Evolutionary conservation across 1,140 invertebrate genomes (phyloP), one percentile per base, ranked within the genome.

Genomic region (Pachypsylla venusta): DNA sequence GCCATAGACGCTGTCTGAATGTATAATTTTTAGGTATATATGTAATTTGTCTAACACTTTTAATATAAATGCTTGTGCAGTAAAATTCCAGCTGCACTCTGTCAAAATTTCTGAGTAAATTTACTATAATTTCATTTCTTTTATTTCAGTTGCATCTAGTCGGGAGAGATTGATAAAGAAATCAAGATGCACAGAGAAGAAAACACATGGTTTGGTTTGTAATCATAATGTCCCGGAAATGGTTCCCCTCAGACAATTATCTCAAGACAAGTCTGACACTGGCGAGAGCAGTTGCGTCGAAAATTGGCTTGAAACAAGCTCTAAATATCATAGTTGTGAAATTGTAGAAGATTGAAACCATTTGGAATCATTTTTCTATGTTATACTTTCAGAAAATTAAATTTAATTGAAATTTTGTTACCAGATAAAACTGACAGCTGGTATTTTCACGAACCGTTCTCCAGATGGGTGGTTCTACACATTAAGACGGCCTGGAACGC

Each of bases 321-420:
- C 81, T 39, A 84, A 84, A 67, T 85, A 83, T 65, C 81, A 84
- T 67, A 83, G 77, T 65, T 83, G 81, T 61, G 82, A 85, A 68
- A 74, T 82, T 12, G 80, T 82, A 0, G 80, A 81, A 65, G 79
- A 76, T 48, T 64, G 56, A 61, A 48, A 35, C n/a, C n/a, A 35
- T 35, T 35, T 35, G 30, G 7, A 35, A n/a, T n/a, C n/a, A 35
- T 10, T 35, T 35, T 35, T 35, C 30, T 35, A n/a, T n/a, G 7
- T 35, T 35, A 10, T 35, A n/a, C 30, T 35, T n/a, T 35, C 30
- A 35, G n/a, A 35, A 7, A 10, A 10, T 35, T 35, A 10, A 35
- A 35, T 35, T n/a, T n/a, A n/a, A n/a, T n/a, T n/a, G n/a, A n/a
- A n/a, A n/a, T n/a, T n/a, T n/a, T n/a, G n/a, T n/a, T n/a, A n/a